These are phyloP conservation scores for Lamellibrachia luymesi DNA, from an alignment of 1,140 invertebrate genomes.

Conservation along the genomic window DNA sequence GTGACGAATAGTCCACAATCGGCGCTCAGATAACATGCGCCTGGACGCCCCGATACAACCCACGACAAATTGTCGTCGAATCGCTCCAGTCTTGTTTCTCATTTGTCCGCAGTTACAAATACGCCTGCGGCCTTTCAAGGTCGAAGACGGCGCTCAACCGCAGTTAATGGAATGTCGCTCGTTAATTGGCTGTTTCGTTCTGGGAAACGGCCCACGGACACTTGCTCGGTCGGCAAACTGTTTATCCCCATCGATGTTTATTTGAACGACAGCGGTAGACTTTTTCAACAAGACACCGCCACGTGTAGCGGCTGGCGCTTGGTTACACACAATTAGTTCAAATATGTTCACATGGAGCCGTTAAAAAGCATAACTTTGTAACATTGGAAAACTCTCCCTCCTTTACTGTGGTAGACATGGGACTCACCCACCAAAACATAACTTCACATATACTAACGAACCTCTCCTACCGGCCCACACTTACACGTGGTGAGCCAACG, in stretches of 20 bases:
- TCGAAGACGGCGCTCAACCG: not conserved
- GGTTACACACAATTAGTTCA: not conserved
- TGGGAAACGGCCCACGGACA: not conserved
- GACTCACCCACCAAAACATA: too few species aligned
- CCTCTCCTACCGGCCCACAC: not conserved
- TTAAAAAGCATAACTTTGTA: not conserved
- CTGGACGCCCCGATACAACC: not conserved
- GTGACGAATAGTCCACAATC: too few species aligned
- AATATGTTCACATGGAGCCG: not conserved
- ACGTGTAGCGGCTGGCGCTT: not conserved
- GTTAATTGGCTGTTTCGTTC: not conserved
- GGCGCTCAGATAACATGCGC: not conserved
- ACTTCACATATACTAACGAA: too few species aligned
- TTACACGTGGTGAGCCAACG: not conserved
- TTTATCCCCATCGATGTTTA: not conserved
- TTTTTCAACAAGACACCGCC: not conserved
- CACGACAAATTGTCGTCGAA: not conserved
- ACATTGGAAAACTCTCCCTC: not conserved
- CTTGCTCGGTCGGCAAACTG: not conserved
- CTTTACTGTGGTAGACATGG: not conserved
- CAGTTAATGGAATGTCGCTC: not conserved
- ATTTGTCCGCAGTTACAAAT: not conserved
- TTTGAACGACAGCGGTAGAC: not conserved
- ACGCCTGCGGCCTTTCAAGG: not conserved
- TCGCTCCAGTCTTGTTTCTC: not conserved